Conservation (phyloP, 2,888 invertebrate genomes). For the Spicauda simplicius region DNA sequence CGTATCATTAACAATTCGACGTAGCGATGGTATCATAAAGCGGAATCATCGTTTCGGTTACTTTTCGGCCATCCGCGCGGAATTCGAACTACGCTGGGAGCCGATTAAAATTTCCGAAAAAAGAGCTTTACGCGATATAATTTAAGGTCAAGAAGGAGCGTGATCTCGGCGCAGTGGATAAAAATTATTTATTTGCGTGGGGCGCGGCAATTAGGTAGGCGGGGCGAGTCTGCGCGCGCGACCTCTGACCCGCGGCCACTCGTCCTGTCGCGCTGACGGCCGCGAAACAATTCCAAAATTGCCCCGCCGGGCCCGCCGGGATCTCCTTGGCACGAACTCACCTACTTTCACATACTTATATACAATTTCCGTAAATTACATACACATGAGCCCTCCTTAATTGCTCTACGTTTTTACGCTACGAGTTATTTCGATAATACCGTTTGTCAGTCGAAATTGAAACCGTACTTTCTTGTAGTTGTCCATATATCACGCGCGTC, state of each 20-base stretch:
- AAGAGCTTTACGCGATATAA: constrained; percentile 71
- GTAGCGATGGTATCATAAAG: constrained; percentile 59
- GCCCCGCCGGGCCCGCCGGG: constrained; percentile 45
- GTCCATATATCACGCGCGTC: constrained; percentile 42
- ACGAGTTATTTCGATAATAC: constrained; percentile 2
- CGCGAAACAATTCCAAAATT: constrained; percentile 67
- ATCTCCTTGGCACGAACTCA: constrained; percentile 60
- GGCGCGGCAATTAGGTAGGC: constrained; percentile 83
- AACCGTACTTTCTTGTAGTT: constrained; percentile 21
- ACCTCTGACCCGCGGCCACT: constrained; percentile 72
- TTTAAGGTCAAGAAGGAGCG: constrained; percentile 79
- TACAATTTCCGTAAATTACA: constrained; percentile 26
- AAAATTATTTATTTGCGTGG: constrained; percentile 85
- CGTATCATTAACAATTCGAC: constrained; percentile 76
- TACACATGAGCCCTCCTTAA: constrained; percentile 1
- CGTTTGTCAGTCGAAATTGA: constrained; percentile 23
- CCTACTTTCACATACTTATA: constrained; percentile 53
- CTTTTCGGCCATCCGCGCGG: constrained; percentile 42
- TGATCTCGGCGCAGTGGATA: constrained; percentile 72
- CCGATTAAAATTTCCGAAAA: constrained; percentile 72
- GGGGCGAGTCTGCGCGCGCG: constrained; percentile 76
- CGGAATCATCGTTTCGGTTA: constrained; percentile 55
- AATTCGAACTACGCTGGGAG: constrained; percentile 47
- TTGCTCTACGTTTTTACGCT: neutral
- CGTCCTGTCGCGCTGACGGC: constrained; percentile 62